Percentiles rank a stretch among this genome's conserved stretches.
These are phyloP conservation scores for Drosophila falleni DNA, from an alignment of 2,888 invertebrate species.

Conservation along the genomic window DNA sequence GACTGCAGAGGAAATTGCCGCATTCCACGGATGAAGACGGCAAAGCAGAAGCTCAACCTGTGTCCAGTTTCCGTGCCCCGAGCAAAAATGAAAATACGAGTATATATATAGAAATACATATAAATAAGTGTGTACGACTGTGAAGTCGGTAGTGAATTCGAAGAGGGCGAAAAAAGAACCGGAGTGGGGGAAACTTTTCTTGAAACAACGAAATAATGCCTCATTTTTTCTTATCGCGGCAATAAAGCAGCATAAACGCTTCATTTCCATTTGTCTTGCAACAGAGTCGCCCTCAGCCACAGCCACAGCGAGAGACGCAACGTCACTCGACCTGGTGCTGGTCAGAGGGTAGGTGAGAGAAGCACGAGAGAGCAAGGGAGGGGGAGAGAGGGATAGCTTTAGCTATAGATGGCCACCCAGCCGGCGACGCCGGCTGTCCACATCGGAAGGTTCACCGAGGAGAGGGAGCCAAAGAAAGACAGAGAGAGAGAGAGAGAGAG, in stretches of 20 bases:
- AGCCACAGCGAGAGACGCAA: conserved; percentile 53
- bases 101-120: conserved; percentile 50
- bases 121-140: conserved; percentile 54
- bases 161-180: neutral
- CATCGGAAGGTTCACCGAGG: conserved; percentile 53
- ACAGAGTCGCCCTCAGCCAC: conserved; percentile 70
- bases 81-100: conserved; percentile 64
- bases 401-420: conserved; percentile 63
- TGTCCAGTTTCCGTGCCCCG: conserved; percentile 67
- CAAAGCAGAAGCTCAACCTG: conserved; percentile 61
- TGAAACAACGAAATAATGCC: conserved; percentile 78
- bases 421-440: conserved; percentile 61
- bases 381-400: too few relatives aligned
- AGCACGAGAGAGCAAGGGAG: conserved; percentile 4
- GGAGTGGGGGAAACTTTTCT: conserved; percentile 55
- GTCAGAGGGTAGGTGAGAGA: conserved; percentile 25
- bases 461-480: neutral
- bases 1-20: conserved; percentile 72
- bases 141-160: conserved; percentile 6
- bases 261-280: conserved; percentile 84
- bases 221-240: conserved; percentile 83
- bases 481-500: conserved; percentile 1
- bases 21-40: conserved; percentile 50
- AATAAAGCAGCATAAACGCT: conserved; percentile 85
- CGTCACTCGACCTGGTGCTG: conserved; percentile 61